Evolutionary conservation across 1,140 invertebrate species (phyloP).

Genomic region (Ips typographus): DNA sequence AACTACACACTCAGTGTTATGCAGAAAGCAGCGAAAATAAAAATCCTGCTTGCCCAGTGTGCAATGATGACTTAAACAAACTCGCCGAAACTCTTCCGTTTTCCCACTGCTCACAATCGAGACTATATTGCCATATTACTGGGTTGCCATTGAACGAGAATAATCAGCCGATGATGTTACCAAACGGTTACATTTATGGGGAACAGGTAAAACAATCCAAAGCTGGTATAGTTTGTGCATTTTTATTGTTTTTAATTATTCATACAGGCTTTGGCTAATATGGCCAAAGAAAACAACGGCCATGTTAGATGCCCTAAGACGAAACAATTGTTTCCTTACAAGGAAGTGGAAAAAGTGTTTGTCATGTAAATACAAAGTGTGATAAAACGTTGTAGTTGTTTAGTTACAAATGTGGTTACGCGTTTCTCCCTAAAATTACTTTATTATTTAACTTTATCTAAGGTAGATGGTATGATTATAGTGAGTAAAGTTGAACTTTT

Average conservation of each 20-base stretch:
- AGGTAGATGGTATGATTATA: no score
- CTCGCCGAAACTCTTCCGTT: constrained; percentile 87
- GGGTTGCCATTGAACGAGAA: constrained; percentile 94
- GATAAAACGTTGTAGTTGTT: not conserved
- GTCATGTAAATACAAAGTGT: constrained; percentile 74
- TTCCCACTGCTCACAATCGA: constrained; percentile 94
- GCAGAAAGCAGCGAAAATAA: constrained; percentile 58
- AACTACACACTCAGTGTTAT: constrained; percentile 65
- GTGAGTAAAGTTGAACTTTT: no score
- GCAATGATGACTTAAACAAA: constrained; percentile 82
- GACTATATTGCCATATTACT: constrained; percentile 89
- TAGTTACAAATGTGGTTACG: no score
- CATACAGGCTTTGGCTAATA: constrained; percentile 74
- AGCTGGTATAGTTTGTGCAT: no score
- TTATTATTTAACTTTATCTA: no score
- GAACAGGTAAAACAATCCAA: constrained; percentile 68
- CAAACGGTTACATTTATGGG: constrained; percentile 98
- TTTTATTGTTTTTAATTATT: constrained; percentile 47
- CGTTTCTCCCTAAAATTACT: no score
- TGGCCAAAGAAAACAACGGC: constrained; percentile 86
- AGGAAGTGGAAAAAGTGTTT: constrained; percentile 92
- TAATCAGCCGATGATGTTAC: constrained; percentile 97
- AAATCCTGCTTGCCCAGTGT: constrained; percentile 92
- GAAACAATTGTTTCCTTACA: constrained; percentile 83
- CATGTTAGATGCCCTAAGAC: constrained; percentile 90